Conservation (phyloP, 2,797 vertebrate genomes). For the Sparidentex hasta region DNA sequence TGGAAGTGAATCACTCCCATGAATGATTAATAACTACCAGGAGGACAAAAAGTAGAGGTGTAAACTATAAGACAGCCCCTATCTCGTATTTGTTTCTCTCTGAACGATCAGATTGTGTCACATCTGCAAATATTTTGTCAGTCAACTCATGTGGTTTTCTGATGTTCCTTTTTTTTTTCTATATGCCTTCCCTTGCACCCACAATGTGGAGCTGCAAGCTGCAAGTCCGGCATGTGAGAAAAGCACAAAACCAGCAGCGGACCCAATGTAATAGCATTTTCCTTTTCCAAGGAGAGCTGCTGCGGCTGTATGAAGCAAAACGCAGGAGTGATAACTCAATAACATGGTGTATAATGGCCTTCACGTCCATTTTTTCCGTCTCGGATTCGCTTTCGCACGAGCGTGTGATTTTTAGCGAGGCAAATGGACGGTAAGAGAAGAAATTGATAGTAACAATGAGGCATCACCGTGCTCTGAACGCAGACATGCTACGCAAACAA, state of each 20-base stretch:
- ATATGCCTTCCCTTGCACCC: constrained; percentile 5
- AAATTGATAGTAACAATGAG: background rate
- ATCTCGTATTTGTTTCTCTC: constrained; percentile 56
- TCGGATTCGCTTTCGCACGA: constrained; percentile 33
- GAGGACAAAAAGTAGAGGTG: constrained; percentile 50
- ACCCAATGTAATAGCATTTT: constrained; percentile 29
- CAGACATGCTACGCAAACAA: background rate
- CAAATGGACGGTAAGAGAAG: constrained; percentile 31
- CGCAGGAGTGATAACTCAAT: constrained; percentile 12
- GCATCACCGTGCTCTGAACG: background rate
- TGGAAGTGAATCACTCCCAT: constrained; percentile 56
- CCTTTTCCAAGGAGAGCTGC: constrained; percentile 25
- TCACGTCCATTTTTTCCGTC: constrained; percentile 14
- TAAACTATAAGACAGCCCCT: constrained; percentile 56
- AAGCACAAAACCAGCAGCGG: constrained; percentile 33
- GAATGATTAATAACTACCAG: constrained; percentile 72
- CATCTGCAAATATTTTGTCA: constrained; percentile 69
- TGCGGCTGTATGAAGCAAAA: constrained; percentile 12
- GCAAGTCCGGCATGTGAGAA: constrained; percentile 22
- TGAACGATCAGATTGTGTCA: constrained; percentile 53
- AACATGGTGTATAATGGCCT: constrained; percentile 24
- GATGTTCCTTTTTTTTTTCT: constrained; percentile 29
- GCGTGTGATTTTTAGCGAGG: constrained; percentile 27
- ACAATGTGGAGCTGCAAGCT: constrained; percentile 24
- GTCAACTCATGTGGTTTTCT: constrained; percentile 38